Evolutionary conservation across 2,797 vertebrate species (phyloP).

Genomic region (Sebastes minor): DNA sequence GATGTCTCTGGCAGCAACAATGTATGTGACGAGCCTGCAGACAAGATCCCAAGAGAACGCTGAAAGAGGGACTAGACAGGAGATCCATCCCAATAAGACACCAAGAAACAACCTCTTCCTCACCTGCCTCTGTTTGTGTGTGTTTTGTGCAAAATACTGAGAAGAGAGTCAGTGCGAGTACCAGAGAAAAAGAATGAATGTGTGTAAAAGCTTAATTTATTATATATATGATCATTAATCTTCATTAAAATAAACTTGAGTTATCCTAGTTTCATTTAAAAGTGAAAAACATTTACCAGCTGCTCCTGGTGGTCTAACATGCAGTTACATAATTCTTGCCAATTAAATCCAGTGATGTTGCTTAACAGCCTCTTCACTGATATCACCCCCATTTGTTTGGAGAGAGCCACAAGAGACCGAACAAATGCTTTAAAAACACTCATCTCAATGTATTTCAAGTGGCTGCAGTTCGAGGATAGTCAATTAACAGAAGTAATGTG

Average conservation of each 20-base stretch:
- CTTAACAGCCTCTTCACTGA: conserved; percentile 8
- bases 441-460: background rate
- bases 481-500: conserved; percentile 12
- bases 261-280: background rate
- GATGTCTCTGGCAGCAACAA: conserved; percentile 12
- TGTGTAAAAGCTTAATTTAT: background rate
- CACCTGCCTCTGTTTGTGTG: background rate
- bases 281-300: background rate
- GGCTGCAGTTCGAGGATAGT: background rate
- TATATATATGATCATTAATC: background rate
- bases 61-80: background rate
- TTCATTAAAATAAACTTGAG: background rate
- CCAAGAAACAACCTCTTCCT: background rate
- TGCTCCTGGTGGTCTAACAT: background rate
- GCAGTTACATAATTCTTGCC: background rate
- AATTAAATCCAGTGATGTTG: background rate
- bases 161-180: background rate
- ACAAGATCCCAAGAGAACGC: conserved; percentile 9
- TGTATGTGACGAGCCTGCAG: conserved; percentile 42
- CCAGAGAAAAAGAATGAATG: background rate
- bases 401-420: background rate
- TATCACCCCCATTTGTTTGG: conserved; percentile 8
- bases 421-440: conserved; percentile 5
- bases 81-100: conserved; percentile 21
- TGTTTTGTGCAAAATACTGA: background rate